phyloP scores from a whole-genome alignment of 2,113 vertebrate genomes.

The Mirza zaza region DNA sequence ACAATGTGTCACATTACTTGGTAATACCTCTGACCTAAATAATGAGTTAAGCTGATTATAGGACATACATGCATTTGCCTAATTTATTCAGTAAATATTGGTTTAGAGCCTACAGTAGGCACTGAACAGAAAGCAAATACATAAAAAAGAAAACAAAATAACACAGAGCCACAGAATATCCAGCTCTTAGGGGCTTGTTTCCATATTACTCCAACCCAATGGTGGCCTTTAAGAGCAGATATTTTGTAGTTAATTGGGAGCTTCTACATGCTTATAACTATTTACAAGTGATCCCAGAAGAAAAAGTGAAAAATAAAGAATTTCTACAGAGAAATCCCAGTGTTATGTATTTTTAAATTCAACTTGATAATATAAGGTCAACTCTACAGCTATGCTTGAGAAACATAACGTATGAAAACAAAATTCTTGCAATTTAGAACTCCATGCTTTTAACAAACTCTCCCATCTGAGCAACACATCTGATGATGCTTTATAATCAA shows the following conservation, averaged over 20 bases:
- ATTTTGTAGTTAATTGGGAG: not conserved
- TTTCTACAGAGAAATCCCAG: not conserved
- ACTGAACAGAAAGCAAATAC: constrained; percentile 57
- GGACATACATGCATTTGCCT: constrained; percentile 20
- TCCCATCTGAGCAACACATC: not conserved
- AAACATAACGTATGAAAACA: not conserved
- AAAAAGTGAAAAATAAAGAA: not conserved
- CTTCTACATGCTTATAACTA: not conserved
- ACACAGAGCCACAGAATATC: not conserved
- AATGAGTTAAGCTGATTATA: not conserved
- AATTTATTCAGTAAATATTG: constrained; percentile 44
- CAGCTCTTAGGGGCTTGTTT: not conserved
- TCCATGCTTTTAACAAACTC: not conserved
- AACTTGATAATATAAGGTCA: constrained; percentile 51
- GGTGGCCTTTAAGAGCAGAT: not conserved
- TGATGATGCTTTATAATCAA: constrained; percentile 36
- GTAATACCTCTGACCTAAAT: constrained; percentile 40
- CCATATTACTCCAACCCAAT: not conserved
- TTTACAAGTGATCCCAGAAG: not conserved
- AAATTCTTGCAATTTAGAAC: not conserved
- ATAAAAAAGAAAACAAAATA: not conserved
- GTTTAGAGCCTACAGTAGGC: not conserved
- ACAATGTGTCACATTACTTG: not conserved
- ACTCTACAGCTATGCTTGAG: not conserved
- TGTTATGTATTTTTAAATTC: not conserved